A percentile compares a stretch with the other conserved stretches of the same genome.
phyloP scores from a whole-genome alignment of 2,888 invertebrate genomes.

The Tetragnatha montana region DNA sequence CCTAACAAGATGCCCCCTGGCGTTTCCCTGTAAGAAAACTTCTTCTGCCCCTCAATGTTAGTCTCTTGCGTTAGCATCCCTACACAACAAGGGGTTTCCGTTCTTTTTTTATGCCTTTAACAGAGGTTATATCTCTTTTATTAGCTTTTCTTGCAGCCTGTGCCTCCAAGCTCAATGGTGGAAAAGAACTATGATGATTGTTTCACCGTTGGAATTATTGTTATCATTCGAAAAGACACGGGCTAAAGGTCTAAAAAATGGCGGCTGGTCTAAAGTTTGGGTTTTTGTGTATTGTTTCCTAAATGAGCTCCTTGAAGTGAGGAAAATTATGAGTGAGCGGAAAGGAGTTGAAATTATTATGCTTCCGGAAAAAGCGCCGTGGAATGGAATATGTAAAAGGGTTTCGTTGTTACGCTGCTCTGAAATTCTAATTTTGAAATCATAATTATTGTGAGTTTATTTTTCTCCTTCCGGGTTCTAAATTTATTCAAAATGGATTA shows the following conservation, averaged over 20 bases:
- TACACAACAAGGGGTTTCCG: neutral
- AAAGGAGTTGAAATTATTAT: neutral
- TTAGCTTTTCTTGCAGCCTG: conserved; percentile 33
- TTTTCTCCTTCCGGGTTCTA: too few species aligned
- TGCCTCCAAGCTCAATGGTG: conserved; percentile 2
- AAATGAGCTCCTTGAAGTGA: neutral
- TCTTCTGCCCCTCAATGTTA: conserved; percentile 19
- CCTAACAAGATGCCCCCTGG: conserved; percentile 38
- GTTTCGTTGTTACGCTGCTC: neutral
- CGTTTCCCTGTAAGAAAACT: conserved; percentile 30
- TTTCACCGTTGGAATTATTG: conserved; percentile 24
- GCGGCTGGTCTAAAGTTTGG: too few species aligned
- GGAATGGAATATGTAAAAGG: neutral
- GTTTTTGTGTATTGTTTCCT: neutral
- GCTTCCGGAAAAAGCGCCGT: neutral
- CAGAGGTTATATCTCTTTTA: conserved; percentile 15
- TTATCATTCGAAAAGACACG: conserved; percentile 16
- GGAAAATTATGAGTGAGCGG: neutral
- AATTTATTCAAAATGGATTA: too few species aligned
- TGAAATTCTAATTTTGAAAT: too few species aligned
- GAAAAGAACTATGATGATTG: conserved; percentile 27
- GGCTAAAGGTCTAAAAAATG: neutral
- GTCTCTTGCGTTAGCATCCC: conserved; percentile 3
- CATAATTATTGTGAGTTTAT: too few species aligned
- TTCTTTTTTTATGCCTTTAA: neutral